A percentile compares a stretch with the other conserved stretches of the same genome.
phyloP scores from a whole-genome alignment of 1,140 invertebrate genomes.

The Phenacoccus solenopsis region DNA sequence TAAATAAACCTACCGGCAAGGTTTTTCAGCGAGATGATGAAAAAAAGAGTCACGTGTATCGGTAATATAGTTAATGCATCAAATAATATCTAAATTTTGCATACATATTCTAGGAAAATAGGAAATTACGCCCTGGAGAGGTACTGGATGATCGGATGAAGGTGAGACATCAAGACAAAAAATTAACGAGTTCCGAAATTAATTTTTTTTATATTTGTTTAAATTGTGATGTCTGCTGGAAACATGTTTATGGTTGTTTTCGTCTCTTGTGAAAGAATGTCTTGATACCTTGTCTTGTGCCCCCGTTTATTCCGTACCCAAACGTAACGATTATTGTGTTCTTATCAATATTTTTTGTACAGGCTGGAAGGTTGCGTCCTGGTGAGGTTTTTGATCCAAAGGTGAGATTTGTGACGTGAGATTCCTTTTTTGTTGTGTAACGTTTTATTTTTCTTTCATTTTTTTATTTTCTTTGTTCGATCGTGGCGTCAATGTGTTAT shows the following conservation, averaged over 20 bases:
- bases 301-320: background rate
- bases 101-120: conserved; percentile 47
- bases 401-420: conserved; percentile 50
- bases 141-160: conserved; percentile 81
- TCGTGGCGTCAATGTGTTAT: conserved; percentile 27
- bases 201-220: background rate
- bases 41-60: too few species aligned
- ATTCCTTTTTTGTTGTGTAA: conserved; percentile 32
- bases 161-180: conserved; percentile 49
- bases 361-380: conserved; percentile 59
- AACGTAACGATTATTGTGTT: conserved; percentile 11
- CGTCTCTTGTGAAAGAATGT: conserved; percentile 10
- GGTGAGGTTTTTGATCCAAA: conserved; percentile 63
- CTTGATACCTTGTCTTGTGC: conserved; percentile 10
- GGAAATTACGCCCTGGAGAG: conserved; percentile 84
- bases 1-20: too few species aligned
- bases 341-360: conserved; percentile 28
- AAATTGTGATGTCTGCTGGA: conserved; percentile 13
- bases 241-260: background rate
- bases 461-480: conserved; percentile 25
- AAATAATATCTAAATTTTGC: conserved; percentile 15
- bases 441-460: conserved; percentile 31
- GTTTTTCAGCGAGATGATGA: too few species aligned
- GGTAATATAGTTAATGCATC: too few species aligned
- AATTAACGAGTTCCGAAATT: background rate